Base-by-base conservation (phyloP, 2,797 vertebrate species). In the Crenuchus spilurus region DNA sequence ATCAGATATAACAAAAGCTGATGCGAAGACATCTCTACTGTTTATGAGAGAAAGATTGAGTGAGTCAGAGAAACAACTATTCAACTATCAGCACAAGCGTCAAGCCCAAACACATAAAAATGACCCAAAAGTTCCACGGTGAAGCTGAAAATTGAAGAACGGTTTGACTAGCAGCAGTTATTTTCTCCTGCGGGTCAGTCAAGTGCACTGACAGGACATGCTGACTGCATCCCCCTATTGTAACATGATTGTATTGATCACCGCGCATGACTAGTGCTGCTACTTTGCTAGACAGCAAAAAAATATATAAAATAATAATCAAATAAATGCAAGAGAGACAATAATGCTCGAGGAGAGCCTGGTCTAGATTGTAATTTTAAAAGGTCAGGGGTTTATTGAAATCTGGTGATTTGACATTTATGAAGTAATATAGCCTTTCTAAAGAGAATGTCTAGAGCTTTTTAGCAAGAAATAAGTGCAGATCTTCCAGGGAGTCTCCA, bases 341-440 rank as follows among this genome's bases (percentile, higher is more conserved):
- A 72, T 73, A 72, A 72, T 58, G 44, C 58, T 76, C 6, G 42
- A 70, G 46, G 58, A 75, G 51, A 55, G 73, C 46, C 31, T 61
- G 41, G 37, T 46, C 67, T 57, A 14, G 41, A 18, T 24, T 60
- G 51, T 39, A 73, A 82, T 73, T 76, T 66, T 35, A 54, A 79
- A 79, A 82, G 80, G 74, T 82, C 70, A 66, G 18, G 33, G 77
- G 75, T 74, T 55, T 82, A 82, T 76, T 82, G 55, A 75, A 70
- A 82, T 73, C 55, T 63, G 61, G 72, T 24, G 72, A 75, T 74
- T 55, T 82, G 80, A 79, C 77, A 79, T 82, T 79, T 79, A 49
- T 82, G 33, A 67, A 76, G 77, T 68, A 68, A 82, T 77, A 64
- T 64, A 73, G 52, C 54, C 54, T 26, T 55, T 52, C 37, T 42